Evolutionary conservation across 2,888 invertebrate species (phyloP), one percentile per base, ranked within the genome.

Genomic region (Incurvaria masculella): DNA sequence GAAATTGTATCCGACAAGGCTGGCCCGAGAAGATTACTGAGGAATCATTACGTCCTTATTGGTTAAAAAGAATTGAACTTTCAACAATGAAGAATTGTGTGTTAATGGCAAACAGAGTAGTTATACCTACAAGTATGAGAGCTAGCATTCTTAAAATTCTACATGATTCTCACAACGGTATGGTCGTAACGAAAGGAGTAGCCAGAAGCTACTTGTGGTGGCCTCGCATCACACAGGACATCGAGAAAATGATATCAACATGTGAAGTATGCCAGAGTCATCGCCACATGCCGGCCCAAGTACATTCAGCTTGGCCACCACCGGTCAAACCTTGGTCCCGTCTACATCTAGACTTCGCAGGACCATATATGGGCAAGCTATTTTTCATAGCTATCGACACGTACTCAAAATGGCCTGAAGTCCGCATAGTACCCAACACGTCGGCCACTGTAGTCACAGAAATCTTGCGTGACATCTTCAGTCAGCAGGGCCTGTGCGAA

Each of bases 1-100:
- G 46, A 46, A 50, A 48, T 44, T 47, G 38, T 16, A 47, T 55
- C 2, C 42, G 53, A 6, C 47, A 52, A 49, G 54, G 56, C 3
- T 56, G 55, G 54, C 52, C 53, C 23, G 23, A 23, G 10, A 23
- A 23, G 23, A 10, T 23, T 6, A 23, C 23, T 10, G 23, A 23
- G 6, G 10, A 23, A 23, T 5, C 23, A 23, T 23, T 23, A 23
- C 23, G 10, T 23, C 23, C 23, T 6, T 23, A 23, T 23, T 23
- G 23, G 23, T 10, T 23, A 23, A 23, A 23, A 23, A 23, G 10
- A 10, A 23, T 10, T 23, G 23, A 23, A 23, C 23, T 23, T 5
- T 23, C 23, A 23, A 23, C 23, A 5, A 23, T 23, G 23, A 23
- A 23, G n/a, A n/a, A n/a, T n/a, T n/a, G n/a, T n/a, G n/a, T n/a